These are phyloP conservation scores for Pavo muticus DNA, from an alignment of 2,113 vertebrate species.

Conservation along the genomic window DNA sequence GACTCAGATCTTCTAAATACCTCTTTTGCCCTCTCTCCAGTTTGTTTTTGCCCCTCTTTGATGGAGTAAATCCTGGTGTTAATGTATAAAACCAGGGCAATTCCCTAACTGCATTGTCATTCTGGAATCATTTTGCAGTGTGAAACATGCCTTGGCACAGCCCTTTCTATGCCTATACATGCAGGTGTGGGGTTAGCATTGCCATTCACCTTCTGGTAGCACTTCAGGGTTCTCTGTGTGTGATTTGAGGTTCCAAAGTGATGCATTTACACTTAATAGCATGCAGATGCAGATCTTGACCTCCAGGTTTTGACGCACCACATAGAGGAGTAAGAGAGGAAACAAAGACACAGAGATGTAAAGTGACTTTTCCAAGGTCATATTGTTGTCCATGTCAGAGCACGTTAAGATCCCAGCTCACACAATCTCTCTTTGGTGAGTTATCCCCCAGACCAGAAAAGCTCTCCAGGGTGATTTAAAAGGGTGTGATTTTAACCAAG, in stretches of 20 bases:
- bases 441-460: conserved; percentile 28
- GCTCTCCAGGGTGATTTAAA: conserved; percentile 50
- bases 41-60: background rate
- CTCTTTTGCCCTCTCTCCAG: background rate
- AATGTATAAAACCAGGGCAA: background rate
- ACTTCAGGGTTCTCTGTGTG: background rate
- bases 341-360: background rate
- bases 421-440: background rate
- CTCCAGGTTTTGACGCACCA: background rate
- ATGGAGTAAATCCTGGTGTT: background rate
- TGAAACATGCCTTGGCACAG: background rate
- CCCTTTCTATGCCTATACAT: background rate
- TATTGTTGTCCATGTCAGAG: background rate
- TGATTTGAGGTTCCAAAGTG: background rate
- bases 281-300: background rate
- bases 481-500: conserved; percentile 46
- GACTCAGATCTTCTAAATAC: background rate
- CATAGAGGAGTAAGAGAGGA: background rate
- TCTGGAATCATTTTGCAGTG: background rate
- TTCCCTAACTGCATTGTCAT: background rate
- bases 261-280: fast-evolving
- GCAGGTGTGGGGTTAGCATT: background rate
- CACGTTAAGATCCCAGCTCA: background rate
- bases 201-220: background rate
- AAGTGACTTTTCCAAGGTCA: conserved; percentile 1